These are phyloP conservation scores for Nomada ruficornis DNA, from an alignment of 2,888 invertebrate species.

Conservation along the genomic window DNA sequence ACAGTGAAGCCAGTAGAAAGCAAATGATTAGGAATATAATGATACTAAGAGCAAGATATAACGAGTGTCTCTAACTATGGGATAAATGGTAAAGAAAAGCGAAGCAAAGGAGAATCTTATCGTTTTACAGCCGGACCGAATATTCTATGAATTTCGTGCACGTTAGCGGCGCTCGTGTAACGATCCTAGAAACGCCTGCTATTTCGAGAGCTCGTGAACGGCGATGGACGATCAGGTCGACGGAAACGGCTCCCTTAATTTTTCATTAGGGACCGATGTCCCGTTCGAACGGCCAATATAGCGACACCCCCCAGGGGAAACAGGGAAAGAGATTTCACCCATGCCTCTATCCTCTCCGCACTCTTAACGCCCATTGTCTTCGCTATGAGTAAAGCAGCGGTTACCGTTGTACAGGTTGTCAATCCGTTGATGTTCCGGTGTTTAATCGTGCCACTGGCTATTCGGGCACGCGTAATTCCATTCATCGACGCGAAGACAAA, in stretches of 20 bases:
- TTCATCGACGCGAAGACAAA: constrained; percentile 73
- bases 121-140: neutral
- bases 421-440: constrained; percentile 38
- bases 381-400: constrained; percentile 48
- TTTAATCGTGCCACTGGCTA: constrained; percentile 67
- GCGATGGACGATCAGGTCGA: constrained; percentile 47
- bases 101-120: neutral
- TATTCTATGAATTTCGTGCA: constrained; percentile 44
- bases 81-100: neutral
- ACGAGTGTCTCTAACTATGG: too few relatives aligned
- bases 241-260: constrained; percentile 56
- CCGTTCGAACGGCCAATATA: constrained; percentile 40
- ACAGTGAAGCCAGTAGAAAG: too few relatives aligned
- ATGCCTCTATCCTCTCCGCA: neutral
- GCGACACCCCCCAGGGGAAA: constrained; percentile 5
- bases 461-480: constrained; percentile 70
- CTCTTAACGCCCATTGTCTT: constrained; percentile 25
- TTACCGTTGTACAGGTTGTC: constrained; percentile 26
- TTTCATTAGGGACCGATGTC: constrained; percentile 56
- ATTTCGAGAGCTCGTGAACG: constrained; percentile 48
- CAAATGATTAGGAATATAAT: too few relatives aligned
- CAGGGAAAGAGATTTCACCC: neutral
- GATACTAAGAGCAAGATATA: too few relatives aligned
- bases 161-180: constrained; percentile 39
- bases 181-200: constrained; percentile 21